Evolutionary conservation across 1,140 invertebrate genomes (phyloP).

Genomic region (Diuraphis noxia): DNA sequence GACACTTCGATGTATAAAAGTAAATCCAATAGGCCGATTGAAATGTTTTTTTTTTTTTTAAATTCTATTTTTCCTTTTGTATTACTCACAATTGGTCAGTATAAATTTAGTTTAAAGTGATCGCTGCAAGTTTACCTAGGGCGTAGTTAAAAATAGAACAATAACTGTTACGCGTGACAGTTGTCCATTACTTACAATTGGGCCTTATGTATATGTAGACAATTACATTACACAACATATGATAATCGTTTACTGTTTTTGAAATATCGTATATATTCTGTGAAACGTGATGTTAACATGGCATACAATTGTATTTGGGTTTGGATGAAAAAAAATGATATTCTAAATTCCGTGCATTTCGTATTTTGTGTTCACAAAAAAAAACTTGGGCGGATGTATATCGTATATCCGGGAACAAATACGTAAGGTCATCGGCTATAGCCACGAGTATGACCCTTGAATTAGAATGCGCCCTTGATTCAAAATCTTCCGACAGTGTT

Average conservation of each 20-base stretch:
- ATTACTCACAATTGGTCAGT: background rate
- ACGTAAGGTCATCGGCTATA: slow-evolving; percentile 28
- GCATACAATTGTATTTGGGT: background rate
- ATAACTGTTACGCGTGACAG: background rate
- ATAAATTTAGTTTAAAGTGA: background rate
- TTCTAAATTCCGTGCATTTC: background rate
- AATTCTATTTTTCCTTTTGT: background rate
- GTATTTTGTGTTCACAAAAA: slow-evolving; percentile 23
- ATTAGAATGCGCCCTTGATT: slow-evolving; percentile 33
- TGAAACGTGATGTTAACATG: background rate
- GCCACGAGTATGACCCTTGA: slow-evolving; percentile 16
- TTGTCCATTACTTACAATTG: background rate
- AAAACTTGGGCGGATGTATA: background rate
- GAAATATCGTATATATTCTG: background rate
- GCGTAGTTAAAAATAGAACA: background rate
- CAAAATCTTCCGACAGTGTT: background rate
- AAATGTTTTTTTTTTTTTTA: background rate
- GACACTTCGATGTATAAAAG: background rate
- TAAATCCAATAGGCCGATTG: background rate
- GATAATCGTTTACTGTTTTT: background rate
- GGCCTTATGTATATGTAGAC: background rate
- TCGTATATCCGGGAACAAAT: slow-evolving; percentile 21
- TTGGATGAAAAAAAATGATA: background rate
- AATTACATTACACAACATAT: background rate
- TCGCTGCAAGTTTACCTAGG: background rate